These are phyloP conservation scores for Pseudococcus longispinus DNA, from an alignment of 2,888 invertebrate species.

Conservation along the genomic window DNA sequence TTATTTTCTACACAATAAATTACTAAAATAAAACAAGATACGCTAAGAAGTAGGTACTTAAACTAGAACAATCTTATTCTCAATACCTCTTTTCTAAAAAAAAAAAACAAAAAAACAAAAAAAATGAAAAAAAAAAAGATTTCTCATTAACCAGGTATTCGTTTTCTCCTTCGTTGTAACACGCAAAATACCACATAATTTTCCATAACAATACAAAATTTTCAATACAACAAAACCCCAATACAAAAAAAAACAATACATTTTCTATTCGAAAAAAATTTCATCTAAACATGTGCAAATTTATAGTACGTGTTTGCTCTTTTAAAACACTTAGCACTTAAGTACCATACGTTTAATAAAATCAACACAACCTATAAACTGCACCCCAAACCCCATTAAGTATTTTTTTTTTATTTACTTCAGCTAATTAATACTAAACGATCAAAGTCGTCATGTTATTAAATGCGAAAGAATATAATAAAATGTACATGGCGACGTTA, in stretches of 20 bases:
- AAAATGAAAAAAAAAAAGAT: not conserved
- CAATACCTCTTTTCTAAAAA: not conserved
- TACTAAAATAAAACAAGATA: slow-evolving; percentile 42
- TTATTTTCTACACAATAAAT: slow-evolving; percentile 46
- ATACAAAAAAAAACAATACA: not conserved
- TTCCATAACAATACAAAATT: not conserved
- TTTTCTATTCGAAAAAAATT: not conserved
- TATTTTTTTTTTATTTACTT: not conserved
- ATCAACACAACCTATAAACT: slow-evolving; percentile 22
- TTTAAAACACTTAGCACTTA: too few relatives aligned
- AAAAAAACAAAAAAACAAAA: not conserved
- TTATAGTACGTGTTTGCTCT: not conserved
- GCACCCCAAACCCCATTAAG: not conserved
- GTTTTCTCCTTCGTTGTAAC: not conserved
- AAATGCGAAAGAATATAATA: slow-evolving; percentile 23
- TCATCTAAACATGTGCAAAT: not conserved
- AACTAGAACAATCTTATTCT: not conserved
- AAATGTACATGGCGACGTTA: slow-evolving; percentile 6
- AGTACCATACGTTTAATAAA: not conserved
- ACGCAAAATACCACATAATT: not conserved
- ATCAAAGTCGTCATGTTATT: not conserved
- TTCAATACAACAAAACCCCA: not conserved
- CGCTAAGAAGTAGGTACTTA: slow-evolving; percentile 24
- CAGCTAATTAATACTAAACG: slow-evolving; percentile 29
- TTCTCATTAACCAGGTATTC: not conserved